Evolutionary conservation across 2,888 invertebrate genomes (phyloP).

Genomic region (Caenorhabditis zanzibari): DNA sequence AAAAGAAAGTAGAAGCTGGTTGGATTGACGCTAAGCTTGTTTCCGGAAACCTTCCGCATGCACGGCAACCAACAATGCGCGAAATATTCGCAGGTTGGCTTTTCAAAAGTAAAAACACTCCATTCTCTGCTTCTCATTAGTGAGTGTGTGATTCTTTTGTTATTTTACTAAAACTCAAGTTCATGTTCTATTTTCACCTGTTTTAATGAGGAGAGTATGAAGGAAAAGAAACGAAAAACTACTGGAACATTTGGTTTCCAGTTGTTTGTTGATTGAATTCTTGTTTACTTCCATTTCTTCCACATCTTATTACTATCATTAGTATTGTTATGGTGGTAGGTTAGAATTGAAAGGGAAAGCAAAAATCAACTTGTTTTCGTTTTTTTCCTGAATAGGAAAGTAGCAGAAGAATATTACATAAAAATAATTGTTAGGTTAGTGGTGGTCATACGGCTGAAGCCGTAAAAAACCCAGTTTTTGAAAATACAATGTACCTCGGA

Average conservation of each 20-base stretch:
- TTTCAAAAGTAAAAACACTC: constrained; percentile 4
- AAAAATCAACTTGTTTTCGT: constrained; percentile 2
- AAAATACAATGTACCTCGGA: no score
- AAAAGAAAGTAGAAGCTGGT: constrained; percentile 22
- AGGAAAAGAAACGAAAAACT: not conserved
- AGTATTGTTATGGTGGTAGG: constrained; percentile 8
- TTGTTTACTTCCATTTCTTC: constrained; percentile 15
- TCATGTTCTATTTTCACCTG: constrained; percentile 1
- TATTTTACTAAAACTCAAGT: not conserved
- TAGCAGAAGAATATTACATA: not conserved
- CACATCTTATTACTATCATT: constrained; percentile 11
- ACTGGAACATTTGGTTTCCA: constrained; percentile 13
- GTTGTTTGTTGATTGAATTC: constrained; percentile 20
- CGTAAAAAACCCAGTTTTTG: not conserved
- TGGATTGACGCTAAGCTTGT: constrained; percentile 46
- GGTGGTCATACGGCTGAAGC: not conserved
- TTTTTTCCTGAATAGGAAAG: constrained; percentile 3
- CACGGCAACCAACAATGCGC: constrained; percentile 24
- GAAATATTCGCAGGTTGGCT: constrained; percentile 12
- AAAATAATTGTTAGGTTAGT: constrained; percentile 6
- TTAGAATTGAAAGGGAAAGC: not conserved
- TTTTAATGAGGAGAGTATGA: not conserved
- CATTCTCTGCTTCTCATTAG: constrained; percentile 1
- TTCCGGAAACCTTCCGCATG: constrained; percentile 45
- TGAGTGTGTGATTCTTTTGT: constrained; percentile 2